Evolutionary conservation across 2,113 vertebrate genomes (phyloP).

Genomic region (Drymodes brunneopygia): DNA sequence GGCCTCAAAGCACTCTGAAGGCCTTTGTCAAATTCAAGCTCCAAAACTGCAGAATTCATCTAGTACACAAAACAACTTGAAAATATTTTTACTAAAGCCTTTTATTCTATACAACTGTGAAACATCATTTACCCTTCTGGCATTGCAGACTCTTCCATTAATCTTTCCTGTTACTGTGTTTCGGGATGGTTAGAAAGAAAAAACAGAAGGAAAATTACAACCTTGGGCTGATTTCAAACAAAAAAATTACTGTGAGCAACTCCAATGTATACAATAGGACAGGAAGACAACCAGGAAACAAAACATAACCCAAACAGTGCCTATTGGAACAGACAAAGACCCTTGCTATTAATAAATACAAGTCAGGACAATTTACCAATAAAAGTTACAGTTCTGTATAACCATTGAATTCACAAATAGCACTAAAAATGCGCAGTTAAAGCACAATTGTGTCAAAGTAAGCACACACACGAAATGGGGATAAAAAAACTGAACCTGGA

Average conservation of each 20-base stretch:
- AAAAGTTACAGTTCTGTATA: background rate
- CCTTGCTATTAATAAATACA: constrained; percentile 40
- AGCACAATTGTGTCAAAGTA: constrained; percentile 32
- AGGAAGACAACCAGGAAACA: background rate
- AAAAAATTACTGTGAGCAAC: background rate
- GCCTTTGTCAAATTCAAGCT: background rate
- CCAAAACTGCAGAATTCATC: background rate
- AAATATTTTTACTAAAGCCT: constrained; percentile 74
- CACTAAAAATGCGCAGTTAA: constrained; percentile 51
- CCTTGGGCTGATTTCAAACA: constrained; percentile 44
- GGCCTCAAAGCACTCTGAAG: background rate
- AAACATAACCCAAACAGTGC: background rate
- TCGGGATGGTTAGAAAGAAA: constrained; percentile 16
- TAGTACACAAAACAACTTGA: background rate
- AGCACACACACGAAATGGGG: constrained; percentile 25
- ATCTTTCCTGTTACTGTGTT: constrained; percentile 56
- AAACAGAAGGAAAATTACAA: background rate
- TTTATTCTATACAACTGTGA: constrained; percentile 79
- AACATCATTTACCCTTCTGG: constrained; percentile 72
- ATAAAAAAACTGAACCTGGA: background rate
- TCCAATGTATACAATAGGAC: background rate
- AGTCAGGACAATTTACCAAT: background rate
- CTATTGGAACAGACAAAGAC: constrained; percentile 3
- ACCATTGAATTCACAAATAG: constrained; percentile 43
- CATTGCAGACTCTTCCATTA: constrained; percentile 65